A percentile compares a stretch with the other conserved stretches of the same genome.
These are phyloP conservation scores for Sialis lutaria DNA, from an alignment of 2,888 invertebrate species.

Conservation along the genomic window DNA sequence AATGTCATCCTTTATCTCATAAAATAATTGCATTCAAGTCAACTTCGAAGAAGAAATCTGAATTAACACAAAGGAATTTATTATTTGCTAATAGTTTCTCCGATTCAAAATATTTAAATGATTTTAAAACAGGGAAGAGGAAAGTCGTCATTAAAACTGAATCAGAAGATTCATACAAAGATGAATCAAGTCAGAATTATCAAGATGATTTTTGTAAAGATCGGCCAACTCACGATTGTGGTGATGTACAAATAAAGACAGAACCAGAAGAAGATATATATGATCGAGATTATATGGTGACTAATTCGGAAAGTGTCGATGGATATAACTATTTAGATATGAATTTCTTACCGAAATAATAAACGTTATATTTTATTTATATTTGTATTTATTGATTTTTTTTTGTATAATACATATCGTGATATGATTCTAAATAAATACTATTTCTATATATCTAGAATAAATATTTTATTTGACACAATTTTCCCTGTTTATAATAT, in stretches of 20 bases:
- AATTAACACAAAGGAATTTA: slow-evolving; percentile 7
- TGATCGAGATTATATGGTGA: slow-evolving; percentile 9
- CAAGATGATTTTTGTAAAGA: too few relatives aligned
- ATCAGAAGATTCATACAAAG: background rate
- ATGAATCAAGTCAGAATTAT: too few relatives aligned
- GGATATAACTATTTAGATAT: slow-evolving; percentile 13
- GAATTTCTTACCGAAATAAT: slow-evolving; percentile 13
- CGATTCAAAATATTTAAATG: slow-evolving; percentile 5
- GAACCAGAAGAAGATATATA: slow-evolving; percentile 4
- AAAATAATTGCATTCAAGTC: slow-evolving; percentile 20
- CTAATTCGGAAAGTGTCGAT: too few relatives aligned
- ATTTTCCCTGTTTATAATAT: too few relatives aligned
- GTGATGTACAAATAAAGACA: background rate
- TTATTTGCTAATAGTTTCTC: slow-evolving; percentile 4
- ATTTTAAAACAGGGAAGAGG: background rate
- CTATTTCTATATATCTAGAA: too few relatives aligned
- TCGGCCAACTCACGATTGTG: too few relatives aligned
- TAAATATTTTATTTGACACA: background rate
- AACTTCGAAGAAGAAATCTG: background rate
- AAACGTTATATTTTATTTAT: slow-evolving; percentile 3
- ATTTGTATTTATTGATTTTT: slow-evolving; percentile 4
- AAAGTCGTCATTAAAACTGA: background rate
- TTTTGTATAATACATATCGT: background rate
- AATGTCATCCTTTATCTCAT: slow-evolving; percentile 28
- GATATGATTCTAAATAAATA: too few relatives aligned